Conservation (phyloP, 2,888 invertebrate genomes). For the Philaethria dido region DNA sequence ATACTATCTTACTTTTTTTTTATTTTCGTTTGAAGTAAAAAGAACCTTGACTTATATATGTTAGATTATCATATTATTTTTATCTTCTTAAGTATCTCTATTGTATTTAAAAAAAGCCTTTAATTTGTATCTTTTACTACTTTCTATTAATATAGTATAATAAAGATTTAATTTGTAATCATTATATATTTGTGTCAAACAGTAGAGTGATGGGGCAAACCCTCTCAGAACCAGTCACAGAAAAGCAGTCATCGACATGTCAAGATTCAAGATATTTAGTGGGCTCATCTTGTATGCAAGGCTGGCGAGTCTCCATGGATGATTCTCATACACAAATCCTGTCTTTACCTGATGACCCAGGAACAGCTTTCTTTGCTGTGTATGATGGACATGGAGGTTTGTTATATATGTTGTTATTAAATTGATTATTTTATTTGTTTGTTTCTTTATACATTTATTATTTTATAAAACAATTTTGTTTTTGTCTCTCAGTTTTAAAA, state of each 20-base stretch:
- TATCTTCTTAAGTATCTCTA: not conserved
- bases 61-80: not conserved
- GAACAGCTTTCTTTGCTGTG: constrained; percentile 97
- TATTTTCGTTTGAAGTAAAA: not conserved
- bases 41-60: constrained; percentile 6
- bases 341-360: constrained; percentile 95
- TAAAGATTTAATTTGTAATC: not conserved
- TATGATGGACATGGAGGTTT: constrained; percentile 97
- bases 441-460: too few species aligned
- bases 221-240: constrained; percentile 97
- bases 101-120: not conserved
- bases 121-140: not conserved
- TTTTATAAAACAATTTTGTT: too few species aligned
- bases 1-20: constrained; percentile 2
- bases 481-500: too few species aligned
- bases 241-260: constrained; percentile 92
- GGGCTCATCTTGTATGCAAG: constrained; percentile 99
- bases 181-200: constrained; percentile 27
- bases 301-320: constrained; percentile 99
- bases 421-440: too few species aligned
- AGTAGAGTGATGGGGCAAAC: constrained; percentile 95
- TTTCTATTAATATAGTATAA: not conserved
- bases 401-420: constrained; percentile 8
- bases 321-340: constrained; percentile 99
- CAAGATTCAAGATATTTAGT: constrained; percentile 89